Evolutionary conservation across 2,113 vertebrate genomes (phyloP).

Genomic region (Myotis brandtii): DNA sequence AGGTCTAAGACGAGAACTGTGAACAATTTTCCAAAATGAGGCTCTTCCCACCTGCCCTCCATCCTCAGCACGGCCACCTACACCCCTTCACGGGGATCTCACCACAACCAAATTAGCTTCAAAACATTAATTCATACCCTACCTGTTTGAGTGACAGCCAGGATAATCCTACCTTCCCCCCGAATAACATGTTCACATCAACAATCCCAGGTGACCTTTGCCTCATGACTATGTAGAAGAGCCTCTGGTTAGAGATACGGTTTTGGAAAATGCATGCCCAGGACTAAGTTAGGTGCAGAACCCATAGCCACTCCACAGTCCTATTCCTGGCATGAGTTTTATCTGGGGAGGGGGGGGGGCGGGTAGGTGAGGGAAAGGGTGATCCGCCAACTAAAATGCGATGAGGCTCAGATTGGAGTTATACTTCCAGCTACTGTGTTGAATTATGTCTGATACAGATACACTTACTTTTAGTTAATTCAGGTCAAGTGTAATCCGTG

Average conservation of each 20-base stretch:
- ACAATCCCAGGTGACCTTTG: neutral
- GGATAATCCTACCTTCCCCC: neutral
- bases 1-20: neutral
- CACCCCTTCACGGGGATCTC: fast-evolving
- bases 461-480: neutral
- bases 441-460: neutral
- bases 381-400: neutral
- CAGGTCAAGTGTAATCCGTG: neutral
- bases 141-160: neutral
- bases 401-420: neutral
- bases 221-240: neutral
- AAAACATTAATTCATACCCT: neutral
- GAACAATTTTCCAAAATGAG: fast-evolving
- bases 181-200: neutral
- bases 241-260: neutral
- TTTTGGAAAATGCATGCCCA: neutral
- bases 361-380: neutral
- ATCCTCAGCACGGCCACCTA: neutral
- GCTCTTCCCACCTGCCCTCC: fast-evolving
- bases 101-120: neutral
- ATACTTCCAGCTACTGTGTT: neutral
- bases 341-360: neutral
- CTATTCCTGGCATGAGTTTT: neutral
- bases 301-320: neutral
- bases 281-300: neutral